Percentiles rank a stretch among this genome's conserved stretches.
Conservation (phyloP, 2,888 invertebrate genomes). For the Lithophane leautieri region DNA sequence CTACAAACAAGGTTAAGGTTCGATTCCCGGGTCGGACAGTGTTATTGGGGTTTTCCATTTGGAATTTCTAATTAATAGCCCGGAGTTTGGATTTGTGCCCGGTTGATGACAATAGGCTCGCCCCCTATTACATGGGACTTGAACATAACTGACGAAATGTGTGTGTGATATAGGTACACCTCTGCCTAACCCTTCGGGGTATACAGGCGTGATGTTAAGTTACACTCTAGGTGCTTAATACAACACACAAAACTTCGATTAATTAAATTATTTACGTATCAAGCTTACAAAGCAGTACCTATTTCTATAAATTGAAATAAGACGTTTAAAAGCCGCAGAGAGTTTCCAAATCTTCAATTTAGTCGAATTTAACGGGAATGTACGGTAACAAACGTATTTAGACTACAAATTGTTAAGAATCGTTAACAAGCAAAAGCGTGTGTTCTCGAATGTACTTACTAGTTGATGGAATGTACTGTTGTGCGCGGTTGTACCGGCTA, state of each 20-base stretch:
- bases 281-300: conserved; percentile 12
- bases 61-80: background rate
- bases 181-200: background rate
- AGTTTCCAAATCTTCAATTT: conserved; percentile 48
- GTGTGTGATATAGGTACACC: background rate
- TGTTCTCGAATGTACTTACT: conserved; percentile 56
- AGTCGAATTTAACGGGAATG: conserved; percentile 48
- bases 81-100: background rate
- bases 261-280: conserved; percentile 39
- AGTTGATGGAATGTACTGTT: conserved; percentile 46
- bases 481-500: conserved; percentile 26
- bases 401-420: conserved; percentile 54
- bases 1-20: too few species aligned
- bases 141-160: background rate
- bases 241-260: background rate
- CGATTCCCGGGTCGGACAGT: too few species aligned
- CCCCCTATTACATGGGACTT: background rate
- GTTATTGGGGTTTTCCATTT: background rate
- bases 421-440: conserved; percentile 65
- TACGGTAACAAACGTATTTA: conserved; percentile 53
- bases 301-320: conserved; percentile 55
- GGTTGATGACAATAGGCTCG: background rate
- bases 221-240: background rate
- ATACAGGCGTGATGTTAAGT: background rate
- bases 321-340: conserved; percentile 49